Evolutionary conservation across 1,140 invertebrate species (phyloP).

Genomic region (Dendroctonus ponderosae): DNA sequence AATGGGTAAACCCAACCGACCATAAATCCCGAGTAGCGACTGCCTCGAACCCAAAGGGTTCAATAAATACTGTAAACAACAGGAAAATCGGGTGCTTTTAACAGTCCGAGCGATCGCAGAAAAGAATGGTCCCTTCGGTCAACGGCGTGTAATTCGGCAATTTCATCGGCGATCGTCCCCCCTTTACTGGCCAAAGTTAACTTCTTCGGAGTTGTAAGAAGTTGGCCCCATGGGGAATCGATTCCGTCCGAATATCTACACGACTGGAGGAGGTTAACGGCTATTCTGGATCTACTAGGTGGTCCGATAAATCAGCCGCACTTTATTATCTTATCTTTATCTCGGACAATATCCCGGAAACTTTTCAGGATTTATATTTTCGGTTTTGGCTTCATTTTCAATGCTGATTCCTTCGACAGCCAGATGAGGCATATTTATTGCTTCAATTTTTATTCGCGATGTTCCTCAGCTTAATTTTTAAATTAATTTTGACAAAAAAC

Average conservation of each 20-base stretch:
- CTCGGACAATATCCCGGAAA: conserved; percentile 14
- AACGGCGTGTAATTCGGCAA: conserved; percentile 44
- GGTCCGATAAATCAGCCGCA: conserved; percentile 28
- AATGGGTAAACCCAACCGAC: too few relatives aligned
- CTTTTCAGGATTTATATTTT: conserved; percentile 20
- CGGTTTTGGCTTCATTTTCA: background rate
- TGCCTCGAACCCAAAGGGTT: too few relatives aligned
- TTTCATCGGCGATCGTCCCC: conserved; percentile 41
- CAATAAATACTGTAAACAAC: background rate
- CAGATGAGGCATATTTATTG: background rate
- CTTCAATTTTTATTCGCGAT: conserved; percentile 5
- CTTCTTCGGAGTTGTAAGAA: conserved; percentile 46
- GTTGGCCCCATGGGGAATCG: conserved; percentile 45
- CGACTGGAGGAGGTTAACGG: conserved; percentile 45
- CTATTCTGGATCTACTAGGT: conserved; percentile 41
- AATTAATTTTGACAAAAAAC: too few relatives aligned
- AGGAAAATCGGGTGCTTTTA: conserved; percentile 9
- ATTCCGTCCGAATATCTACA: conserved; percentile 43
- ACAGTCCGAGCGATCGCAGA: conserved; percentile 5
- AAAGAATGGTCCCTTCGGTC: conserved; percentile 40
- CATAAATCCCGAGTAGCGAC: too few relatives aligned
- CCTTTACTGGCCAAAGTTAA: conserved; percentile 37
- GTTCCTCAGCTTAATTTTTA: too few relatives aligned
- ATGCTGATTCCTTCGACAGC: background rate
- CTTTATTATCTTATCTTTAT: conserved; percentile 32